Base-by-base conservation (phyloP, 2,797 vertebrate genomes). In the Cossypha caffra region DNA sequence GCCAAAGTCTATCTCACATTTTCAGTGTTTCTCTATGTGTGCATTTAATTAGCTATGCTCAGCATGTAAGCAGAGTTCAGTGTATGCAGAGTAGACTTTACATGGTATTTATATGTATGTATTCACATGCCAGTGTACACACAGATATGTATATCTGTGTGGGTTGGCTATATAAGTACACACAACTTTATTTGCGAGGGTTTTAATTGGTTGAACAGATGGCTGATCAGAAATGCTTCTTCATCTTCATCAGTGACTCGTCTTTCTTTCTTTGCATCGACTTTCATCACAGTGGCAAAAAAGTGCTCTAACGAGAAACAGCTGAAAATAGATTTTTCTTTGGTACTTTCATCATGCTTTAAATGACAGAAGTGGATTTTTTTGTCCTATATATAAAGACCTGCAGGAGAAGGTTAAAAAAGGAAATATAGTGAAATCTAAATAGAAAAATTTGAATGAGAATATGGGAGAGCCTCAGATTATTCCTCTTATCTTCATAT, bases 341-440 rank as follows among this genome's bases (percentile, higher is more conserved):
- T 88, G 95, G 95, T 96, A 95, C 96, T 98, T 97, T 97, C 97
- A 97, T 98, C 93, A 71, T 95, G 81, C 95, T 97, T 98, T 97
- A 97, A 97, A 96, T 97, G 97, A 97, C 95, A 97, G 98, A 96
- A 97, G 92, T 93, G 94, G 89, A 84, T 95, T 97, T 96, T 97
- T 94, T 90, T 97, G 93, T 95, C 96, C 97, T 98, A 97, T 93
- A 97, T 96, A 97, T 95, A 97, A 97, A 97, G 95, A 97, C 94
- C 97, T 96, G 91, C 96, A 95, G 95, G 91, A 97, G 92, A 98
- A 97, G 95, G 94, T 97, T 97, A 97, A 96, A 96, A 97, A 97
- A 97, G 92, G 96, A 98, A 98, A 98, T 90, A 90, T 24, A 97
- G 96, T 94, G 84, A 97, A 97, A 97, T 97, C 97, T 97, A 98